A percentile compares a stretch with the other conserved stretches of the same genome.
phyloP scores from a whole-genome alignment of 2,888 invertebrate genomes.

The Eupelmus urozonus region DNA sequence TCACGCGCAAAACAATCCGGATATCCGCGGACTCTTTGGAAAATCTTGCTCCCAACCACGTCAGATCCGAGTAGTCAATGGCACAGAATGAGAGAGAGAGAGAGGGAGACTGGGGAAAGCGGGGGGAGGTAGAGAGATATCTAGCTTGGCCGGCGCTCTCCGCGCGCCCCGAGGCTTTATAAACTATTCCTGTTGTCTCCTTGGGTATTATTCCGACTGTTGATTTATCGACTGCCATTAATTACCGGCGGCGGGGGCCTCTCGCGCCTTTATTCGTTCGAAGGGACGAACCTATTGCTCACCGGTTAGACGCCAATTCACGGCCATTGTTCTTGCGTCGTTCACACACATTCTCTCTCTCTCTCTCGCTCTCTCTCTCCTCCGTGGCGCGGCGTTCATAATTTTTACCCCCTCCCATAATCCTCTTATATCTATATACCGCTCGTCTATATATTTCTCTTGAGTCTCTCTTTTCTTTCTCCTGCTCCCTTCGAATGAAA shows the following conservation, averaged over 20 bases:
- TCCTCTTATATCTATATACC: constrained; percentile 11
- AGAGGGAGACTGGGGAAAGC: not conserved
- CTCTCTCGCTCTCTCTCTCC: constrained; percentile 42
- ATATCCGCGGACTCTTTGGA: constrained; percentile 53
- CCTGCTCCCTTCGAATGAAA: constrained; percentile 46
- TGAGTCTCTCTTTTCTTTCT: constrained; percentile 18
- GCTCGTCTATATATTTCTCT: constrained; percentile 34
- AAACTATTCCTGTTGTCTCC: constrained; percentile 78
- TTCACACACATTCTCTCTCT: constrained; percentile 73
- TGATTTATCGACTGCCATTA: constrained; percentile 77
- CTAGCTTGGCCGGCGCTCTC: not conserved
- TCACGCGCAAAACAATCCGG: constrained; percentile 55
- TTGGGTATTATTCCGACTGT: constrained; percentile 76
- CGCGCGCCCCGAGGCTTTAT: constrained; percentile 73
- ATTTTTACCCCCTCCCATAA: constrained; percentile 62
- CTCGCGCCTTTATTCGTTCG: constrained; percentile 76
- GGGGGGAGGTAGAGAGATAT: constrained; percentile 13
- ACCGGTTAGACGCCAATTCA: constrained; percentile 76
- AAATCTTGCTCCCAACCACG: constrained; percentile 47
- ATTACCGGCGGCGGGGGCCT: constrained; percentile 71
- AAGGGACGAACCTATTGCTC: constrained; percentile 78
- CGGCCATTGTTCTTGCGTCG: constrained; percentile 77
- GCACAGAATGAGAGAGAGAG: not conserved
- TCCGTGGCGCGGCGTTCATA: constrained; percentile 66
- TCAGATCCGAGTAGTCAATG: constrained; percentile 49